Conservation (phyloP, 2,113 vertebrate genomes). For the Lucifuga dentata region DNA sequence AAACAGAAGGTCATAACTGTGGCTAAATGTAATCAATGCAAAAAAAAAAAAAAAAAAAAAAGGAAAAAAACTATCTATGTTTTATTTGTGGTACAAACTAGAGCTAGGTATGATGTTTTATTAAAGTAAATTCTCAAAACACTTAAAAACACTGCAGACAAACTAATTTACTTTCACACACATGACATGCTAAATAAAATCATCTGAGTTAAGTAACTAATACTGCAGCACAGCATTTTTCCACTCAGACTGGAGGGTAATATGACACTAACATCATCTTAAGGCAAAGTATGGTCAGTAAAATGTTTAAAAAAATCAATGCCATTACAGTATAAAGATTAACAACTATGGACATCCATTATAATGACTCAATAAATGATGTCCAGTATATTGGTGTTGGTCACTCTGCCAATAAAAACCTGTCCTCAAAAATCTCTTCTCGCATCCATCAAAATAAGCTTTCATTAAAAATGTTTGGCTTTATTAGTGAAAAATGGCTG, state of each 20-base stretch:
- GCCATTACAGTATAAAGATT: slow-evolving; percentile 11
- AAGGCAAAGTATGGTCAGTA: slow-evolving; percentile 22
- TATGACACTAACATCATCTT: background rate
- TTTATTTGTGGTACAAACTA: too few species aligned
- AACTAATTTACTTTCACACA: background rate
- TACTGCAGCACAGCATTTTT: background rate
- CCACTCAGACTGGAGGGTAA: background rate
- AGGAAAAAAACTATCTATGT: too few species aligned
- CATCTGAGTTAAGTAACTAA: background rate
- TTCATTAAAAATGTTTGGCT: slow-evolving; percentile 50
- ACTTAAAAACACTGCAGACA: background rate
- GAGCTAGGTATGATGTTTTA: too few species aligned
- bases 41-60: too few species aligned
- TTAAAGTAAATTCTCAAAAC: too few species aligned
- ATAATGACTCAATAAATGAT: slow-evolving; percentile 7
- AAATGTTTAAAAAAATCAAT: slow-evolving; percentile 35
- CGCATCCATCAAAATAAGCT: slow-evolving; percentile 45
- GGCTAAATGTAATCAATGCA: too few species aligned
- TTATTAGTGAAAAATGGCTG: slow-evolving; percentile 58
- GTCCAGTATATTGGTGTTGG: slow-evolving; percentile 9
- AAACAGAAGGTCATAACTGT: too few species aligned
- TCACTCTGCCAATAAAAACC: slow-evolving; percentile 14
- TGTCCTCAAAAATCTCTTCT: slow-evolving; percentile 25
- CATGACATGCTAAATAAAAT: background rate
- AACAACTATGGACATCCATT: slow-evolving; percentile 6